Conservation (phyloP, 2,888 invertebrate genomes). For the Hydrotaea cyrtoneurina region DNA sequence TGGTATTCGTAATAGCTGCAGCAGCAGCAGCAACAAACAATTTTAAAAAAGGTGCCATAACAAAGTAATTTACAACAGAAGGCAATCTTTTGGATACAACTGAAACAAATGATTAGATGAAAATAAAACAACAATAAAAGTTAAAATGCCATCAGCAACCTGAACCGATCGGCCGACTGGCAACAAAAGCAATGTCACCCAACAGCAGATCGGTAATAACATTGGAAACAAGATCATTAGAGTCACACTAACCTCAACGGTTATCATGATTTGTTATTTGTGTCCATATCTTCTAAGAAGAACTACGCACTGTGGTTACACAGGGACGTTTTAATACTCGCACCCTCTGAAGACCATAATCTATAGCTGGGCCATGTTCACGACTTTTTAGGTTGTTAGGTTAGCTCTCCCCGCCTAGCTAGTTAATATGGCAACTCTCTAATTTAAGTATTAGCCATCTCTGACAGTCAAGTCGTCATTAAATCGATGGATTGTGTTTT, state of each 20-base stretch:
- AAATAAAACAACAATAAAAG: constrained; percentile 37
- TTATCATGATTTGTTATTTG: constrained; percentile 53
- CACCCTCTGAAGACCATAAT: too few species aligned
- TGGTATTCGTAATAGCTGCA: not conserved
- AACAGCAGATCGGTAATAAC: not conserved
- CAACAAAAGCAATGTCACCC: not conserved
- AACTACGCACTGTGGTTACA: constrained; percentile 49
- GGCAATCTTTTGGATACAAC: constrained; percentile 39
- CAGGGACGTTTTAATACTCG: not conserved
- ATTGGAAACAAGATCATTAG: constrained; percentile 49
- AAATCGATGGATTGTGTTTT: too few species aligned
- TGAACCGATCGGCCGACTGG: not conserved
- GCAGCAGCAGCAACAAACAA: not conserved
- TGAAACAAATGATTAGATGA: constrained; percentile 47
- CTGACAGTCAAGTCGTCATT: too few species aligned
- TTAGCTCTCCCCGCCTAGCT: too few species aligned
- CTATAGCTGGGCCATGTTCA: too few species aligned
- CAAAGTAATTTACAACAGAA: constrained; percentile 52
- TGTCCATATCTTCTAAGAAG: constrained; percentile 55
- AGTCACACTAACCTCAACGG: constrained; percentile 38
- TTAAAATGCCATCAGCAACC: not conserved
- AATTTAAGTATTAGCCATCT: too few species aligned
- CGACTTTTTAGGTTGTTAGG: too few species aligned
- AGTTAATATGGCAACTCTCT: too few species aligned
- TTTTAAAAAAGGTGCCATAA: constrained; percentile 1